These are phyloP conservation scores for Serrognathus titanus DNA, from an alignment of 2,888 invertebrate species.

Conservation along the genomic window DNA sequence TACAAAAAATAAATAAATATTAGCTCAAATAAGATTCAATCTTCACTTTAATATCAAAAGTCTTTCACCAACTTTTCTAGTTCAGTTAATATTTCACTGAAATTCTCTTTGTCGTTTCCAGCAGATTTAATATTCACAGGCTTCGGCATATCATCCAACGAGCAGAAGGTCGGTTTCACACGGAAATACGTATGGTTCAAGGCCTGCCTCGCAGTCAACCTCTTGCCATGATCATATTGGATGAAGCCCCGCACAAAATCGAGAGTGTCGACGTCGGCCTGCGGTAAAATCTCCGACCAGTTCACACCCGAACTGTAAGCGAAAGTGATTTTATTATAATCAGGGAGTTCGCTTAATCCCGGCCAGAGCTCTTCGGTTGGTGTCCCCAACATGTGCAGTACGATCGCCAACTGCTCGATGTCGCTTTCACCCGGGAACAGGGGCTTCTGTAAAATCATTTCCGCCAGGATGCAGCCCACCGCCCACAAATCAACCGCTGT, in stretches of 20 bases:
- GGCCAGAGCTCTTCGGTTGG: slow-evolving; percentile 88
- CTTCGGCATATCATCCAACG: slow-evolving; percentile 65
- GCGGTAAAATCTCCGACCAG: slow-evolving; percentile 77
- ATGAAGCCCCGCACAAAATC: slow-evolving; percentile 75
- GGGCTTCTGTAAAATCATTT: slow-evolving; percentile 85
- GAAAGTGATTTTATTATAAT: slow-evolving; percentile 93
- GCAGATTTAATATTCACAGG: slow-evolving; percentile 45
- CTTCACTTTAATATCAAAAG: background rate
- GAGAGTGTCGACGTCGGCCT: slow-evolving; percentile 68
- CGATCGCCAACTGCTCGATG: slow-evolving; percentile 93
- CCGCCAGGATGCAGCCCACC: slow-evolving; percentile 90
- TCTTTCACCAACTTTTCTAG: slow-evolving; percentile 16
- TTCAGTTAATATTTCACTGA: slow-evolving; percentile 14
- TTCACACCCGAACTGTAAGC: slow-evolving; percentile 74
- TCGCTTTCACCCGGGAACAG: slow-evolving; percentile 98
- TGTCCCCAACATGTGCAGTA: slow-evolving; percentile 82
- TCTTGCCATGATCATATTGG: slow-evolving; percentile 73
- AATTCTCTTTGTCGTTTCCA: slow-evolving; percentile 9
- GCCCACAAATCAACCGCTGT: slow-evolving; percentile 94
- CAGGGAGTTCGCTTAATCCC: slow-evolving; percentile 77
- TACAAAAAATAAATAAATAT: too few relatives aligned
- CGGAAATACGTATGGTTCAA: slow-evolving; percentile 70
- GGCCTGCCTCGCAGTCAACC: slow-evolving; percentile 75
- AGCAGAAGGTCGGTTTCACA: slow-evolving; percentile 62
- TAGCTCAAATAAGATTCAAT: background rate